These are phyloP conservation scores for Lithobates pipiens DNA, from an alignment of 2,797 vertebrate genomes.

Conservation along the genomic window DNA sequence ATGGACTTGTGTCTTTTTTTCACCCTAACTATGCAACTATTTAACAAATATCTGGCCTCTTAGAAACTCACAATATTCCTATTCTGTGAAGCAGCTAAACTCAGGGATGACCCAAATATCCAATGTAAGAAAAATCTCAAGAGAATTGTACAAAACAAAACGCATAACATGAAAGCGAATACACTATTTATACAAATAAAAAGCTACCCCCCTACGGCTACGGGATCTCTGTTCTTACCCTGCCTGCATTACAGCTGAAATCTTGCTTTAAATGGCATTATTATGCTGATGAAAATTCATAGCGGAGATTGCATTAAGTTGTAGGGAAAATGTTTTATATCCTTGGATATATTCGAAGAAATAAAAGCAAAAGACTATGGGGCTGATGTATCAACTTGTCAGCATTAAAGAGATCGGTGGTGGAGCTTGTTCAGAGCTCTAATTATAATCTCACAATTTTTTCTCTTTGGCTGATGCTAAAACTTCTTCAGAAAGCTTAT, in stretches of 20 bases:
- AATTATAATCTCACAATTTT: too few species aligned
- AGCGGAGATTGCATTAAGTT: conserved; percentile 14
- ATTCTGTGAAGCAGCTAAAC: neutral
- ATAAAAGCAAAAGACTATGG: neutral
- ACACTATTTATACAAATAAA: conserved; percentile 19
- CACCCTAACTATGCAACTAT: too few species aligned
- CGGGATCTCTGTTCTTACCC: neutral
- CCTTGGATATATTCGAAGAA: conserved; percentile 2
- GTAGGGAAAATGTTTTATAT: conserved; percentile 7
- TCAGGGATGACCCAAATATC: conserved; percentile 9
- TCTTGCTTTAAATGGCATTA: conserved; percentile 20
- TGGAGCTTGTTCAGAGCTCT: too few species aligned
- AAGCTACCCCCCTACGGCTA: neutral
- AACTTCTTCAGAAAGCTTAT: too few species aligned
- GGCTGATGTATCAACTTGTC: too few species aligned
- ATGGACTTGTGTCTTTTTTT: too few species aligned
- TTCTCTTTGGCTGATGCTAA: too few species aligned
- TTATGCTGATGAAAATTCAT: conserved; percentile 27
- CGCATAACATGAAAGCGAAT: conserved; percentile 12
- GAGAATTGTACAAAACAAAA: conserved; percentile 1
- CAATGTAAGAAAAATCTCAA: neutral
- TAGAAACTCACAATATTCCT: neutral
- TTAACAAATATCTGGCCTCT: neutral
- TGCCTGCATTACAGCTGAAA: neutral
- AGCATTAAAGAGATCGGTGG: too few species aligned